These are phyloP conservation scores for Hippasteria phrygiana DNA, from an alignment of 53 echinoderm and acorn worm species.

Conservation along the genomic window DNA sequence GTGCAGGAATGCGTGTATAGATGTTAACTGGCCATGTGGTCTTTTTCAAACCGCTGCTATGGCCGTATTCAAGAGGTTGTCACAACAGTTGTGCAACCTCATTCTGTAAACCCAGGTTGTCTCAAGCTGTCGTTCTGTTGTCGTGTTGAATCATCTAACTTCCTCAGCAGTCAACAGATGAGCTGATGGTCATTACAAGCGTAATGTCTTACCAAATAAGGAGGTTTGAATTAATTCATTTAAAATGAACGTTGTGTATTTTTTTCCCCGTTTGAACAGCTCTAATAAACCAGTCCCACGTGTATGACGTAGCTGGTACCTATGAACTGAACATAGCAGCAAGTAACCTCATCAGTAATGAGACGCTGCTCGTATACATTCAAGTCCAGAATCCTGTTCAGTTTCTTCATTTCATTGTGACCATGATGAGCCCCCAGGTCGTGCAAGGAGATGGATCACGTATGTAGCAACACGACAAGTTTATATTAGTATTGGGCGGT, in stretches of 20 bases:
- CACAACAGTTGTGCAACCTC: no score
- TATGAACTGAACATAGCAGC: conserved; percentile 32
- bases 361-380: neutral
- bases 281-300: conserved; percentile 27
- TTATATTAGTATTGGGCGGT: neutral
- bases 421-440: conserved; percentile 37
- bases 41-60: no score
- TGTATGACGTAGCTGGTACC: neutral
- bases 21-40: no score
- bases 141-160: no score
- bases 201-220: no score
- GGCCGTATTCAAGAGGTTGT: no score
- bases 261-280: conserved; percentile 8
- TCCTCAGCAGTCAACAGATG: no score
- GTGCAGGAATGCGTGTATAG: no score
- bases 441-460: conserved; percentile 10
- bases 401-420: conserved; percentile 8
- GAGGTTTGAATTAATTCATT: neutral
- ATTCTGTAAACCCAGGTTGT: no score
- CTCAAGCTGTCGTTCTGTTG: no score
- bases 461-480: no score
- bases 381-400: conserved; percentile 42
- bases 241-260: neutral
- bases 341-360: conserved; percentile 42
- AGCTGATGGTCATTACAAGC: no score